These are phyloP conservation scores for Datnioides undecimradiatus DNA, from an alignment of 2,113 vertebrate genomes.

Conservation along the genomic window DNA sequence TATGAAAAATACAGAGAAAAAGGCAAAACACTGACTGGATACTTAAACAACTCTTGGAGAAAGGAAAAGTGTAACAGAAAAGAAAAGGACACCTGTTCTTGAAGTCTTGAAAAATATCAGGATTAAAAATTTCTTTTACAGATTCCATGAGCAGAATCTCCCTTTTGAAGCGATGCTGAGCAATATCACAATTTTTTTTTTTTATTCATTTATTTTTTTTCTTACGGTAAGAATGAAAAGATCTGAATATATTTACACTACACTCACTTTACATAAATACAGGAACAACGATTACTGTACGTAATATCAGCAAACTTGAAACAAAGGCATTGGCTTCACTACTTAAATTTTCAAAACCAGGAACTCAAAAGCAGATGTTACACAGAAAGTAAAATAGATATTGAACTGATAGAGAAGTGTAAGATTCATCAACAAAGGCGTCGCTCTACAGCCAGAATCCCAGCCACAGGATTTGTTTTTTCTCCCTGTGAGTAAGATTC, in stretches of 20 bases:
- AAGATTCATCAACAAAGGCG: conserved; percentile 71
- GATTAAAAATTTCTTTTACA: conserved; percentile 90
- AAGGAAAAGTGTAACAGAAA: conserved; percentile 85
- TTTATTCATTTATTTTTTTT: conserved; percentile 21
- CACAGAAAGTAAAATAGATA: conserved; percentile 85
- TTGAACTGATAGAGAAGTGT: conserved; percentile 73
- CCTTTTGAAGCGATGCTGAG: conserved; percentile 92
- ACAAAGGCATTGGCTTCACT: conserved; percentile 94
- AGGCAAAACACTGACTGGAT: conserved; percentile 98
- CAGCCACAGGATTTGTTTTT: conserved; percentile 56
- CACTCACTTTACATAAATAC: conserved; percentile 99
- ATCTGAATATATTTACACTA: conserved; percentile 99
- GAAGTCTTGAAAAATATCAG: conserved; percentile 91
- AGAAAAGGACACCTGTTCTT: conserved; percentile 91
- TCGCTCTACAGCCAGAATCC: conserved; percentile 59
- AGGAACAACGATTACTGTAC: conserved; percentile 97
- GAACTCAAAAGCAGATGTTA: conserved; percentile 89
- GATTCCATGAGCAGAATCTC: conserved; percentile 92
- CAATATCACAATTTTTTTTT: conserved; percentile 91
- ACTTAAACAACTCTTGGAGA: conserved; percentile 92
- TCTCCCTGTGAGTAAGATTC: conserved; percentile 45
- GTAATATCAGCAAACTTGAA: conserved; percentile 96
- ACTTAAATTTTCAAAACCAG: conserved; percentile 89
- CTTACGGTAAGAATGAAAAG: conserved; percentile 92
- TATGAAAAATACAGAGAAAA: conserved; percentile 95